These are phyloP conservation scores for Tethya wilhelma DNA, from an alignment of 37 sponge, comb jelly and placozoan species.

Conservation along the genomic window DNA sequence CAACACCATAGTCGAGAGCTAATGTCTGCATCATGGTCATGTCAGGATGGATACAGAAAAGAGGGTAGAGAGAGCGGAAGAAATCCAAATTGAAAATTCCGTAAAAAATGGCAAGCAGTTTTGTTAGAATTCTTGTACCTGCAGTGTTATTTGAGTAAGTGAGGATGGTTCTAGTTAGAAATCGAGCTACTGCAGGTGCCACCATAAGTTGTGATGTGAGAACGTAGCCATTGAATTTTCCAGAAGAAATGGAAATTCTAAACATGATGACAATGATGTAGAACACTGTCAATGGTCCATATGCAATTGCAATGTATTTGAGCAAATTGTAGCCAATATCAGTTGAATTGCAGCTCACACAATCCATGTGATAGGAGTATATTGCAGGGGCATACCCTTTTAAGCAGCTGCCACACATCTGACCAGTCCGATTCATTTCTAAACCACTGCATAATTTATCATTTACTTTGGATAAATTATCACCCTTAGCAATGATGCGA, in stretches of 20 bases:
- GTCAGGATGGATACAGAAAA: background rate
- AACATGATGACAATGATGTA: constrained; percentile 1
- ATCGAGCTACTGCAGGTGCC: background rate
- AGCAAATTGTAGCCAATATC: background rate
- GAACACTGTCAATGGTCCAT: background rate
- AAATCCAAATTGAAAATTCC: constrained; percentile 4
- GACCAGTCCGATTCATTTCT: too few species aligned
- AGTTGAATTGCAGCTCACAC: background rate
- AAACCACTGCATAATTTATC: too few species aligned
- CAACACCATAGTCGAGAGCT: background rate
- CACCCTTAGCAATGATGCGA: too few species aligned
- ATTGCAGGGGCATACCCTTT: background rate
- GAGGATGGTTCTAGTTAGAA: background rate
- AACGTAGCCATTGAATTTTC: background rate
- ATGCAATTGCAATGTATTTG: background rate
- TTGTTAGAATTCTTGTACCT: too few species aligned
- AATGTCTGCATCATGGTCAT: background rate
- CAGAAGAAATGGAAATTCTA: background rate
- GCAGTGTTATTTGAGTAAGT: too few species aligned
- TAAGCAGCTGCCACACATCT: background rate
- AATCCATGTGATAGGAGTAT: constrained; percentile 1
- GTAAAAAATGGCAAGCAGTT: background rate
- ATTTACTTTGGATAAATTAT: too few species aligned
- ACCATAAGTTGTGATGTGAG: background rate
- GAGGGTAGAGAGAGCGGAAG: background rate